Conservation (phyloP, 2,113 vertebrate species). For the Brienomyrus longianalis region DNA sequence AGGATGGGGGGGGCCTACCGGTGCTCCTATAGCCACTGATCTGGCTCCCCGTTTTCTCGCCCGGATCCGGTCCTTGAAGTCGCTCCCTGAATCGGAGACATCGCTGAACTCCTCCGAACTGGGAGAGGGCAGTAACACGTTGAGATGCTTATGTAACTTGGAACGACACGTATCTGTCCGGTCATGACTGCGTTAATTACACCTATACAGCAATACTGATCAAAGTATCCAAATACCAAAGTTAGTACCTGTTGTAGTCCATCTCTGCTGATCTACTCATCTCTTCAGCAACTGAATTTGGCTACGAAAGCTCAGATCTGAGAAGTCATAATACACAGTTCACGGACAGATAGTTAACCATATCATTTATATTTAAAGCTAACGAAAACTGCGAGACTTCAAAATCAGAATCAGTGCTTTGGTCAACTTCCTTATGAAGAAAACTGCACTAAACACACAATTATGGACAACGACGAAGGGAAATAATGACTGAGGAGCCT, state of each 20-base stretch:
- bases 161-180: background rate
- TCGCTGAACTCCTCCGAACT: conserved; percentile 44
- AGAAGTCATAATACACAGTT: background rate
- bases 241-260: conserved; percentile 41
- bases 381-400: background rate
- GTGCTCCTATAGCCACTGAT: background rate
- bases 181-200: background rate
- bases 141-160: background rate
- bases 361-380: background rate
- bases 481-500: background rate
- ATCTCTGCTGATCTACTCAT: conserved; percentile 29
- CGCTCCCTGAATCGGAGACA: conserved; percentile 51
- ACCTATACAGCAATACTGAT: background rate
- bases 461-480: background rate
- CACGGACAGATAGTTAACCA: background rate
- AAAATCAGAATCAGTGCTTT: background rate
- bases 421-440: background rate
- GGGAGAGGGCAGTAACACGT: background rate
- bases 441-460: background rate
- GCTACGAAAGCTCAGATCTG: background rate
- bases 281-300: background rate
- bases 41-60: conserved; percentile 43
- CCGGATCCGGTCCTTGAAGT: conserved; percentile 54
- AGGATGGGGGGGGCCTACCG: conserved; percentile 21
- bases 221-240: background rate